These are phyloP conservation scores for Melanerpes aurifrons DNA, from an alignment of 2,113 vertebrate genomes.

Conservation along the genomic window DNA sequence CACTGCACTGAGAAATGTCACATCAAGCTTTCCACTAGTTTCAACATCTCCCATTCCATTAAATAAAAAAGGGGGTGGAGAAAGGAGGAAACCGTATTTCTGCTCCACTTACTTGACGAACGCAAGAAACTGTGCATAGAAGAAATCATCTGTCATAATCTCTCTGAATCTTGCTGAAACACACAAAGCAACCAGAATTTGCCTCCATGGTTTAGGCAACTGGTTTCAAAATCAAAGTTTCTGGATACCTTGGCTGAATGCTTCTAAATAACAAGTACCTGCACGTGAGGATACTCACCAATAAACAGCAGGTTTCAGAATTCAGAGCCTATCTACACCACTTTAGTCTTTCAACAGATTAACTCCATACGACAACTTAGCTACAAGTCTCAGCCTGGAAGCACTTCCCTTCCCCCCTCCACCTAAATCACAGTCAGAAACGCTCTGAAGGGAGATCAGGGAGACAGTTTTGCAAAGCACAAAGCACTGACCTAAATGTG, in stretches of 20 bases:
- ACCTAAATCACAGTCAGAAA: constrained; percentile 31
- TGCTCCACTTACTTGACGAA: constrained; percentile 31
- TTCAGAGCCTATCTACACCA: background rate
- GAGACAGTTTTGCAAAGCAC: background rate
- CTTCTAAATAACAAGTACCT: background rate
- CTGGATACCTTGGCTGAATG: background rate
- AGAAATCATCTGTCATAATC: constrained; percentile 32
- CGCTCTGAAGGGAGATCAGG: background rate
- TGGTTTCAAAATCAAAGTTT: background rate
- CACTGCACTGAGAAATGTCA: background rate
- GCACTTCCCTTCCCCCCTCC: background rate
- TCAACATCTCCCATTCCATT: constrained; percentile 44
- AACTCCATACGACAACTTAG: constrained; percentile 11
- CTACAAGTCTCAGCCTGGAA: constrained; percentile 35
- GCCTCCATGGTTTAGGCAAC: background rate
- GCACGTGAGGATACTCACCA: background rate
- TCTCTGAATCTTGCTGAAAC: constrained; percentile 3
- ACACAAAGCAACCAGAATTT: background rate
- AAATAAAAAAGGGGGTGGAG: background rate
- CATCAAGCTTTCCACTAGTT: constrained; percentile 38
- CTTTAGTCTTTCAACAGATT: constrained; percentile 15
- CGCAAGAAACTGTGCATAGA: background rate
- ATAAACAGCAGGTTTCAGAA: background rate
- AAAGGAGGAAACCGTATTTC: constrained; percentile 8
- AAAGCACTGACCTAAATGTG: constrained; percentile 50